Percentiles rank a stretch among this genome's conserved stretches.
These are phyloP conservation scores for Terebella lapidaria DNA, from an alignment of 2,888 invertebrate species.

Conservation along the genomic window DNA sequence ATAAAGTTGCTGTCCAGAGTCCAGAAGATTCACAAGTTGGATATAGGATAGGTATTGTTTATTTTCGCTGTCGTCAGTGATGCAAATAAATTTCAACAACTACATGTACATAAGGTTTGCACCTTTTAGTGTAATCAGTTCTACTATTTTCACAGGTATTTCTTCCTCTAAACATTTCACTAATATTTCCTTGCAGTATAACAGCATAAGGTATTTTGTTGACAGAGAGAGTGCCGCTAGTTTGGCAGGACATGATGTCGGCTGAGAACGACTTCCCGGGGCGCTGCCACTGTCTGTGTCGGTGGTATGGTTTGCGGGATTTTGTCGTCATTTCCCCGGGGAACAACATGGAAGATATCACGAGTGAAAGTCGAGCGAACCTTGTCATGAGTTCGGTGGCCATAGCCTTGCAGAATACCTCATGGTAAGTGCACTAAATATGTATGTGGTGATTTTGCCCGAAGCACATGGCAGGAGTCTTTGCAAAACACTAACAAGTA, in stretches of 20 bases:
- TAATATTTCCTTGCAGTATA: too few species aligned
- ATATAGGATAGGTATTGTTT: too few species aligned
- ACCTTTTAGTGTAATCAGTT: too few species aligned
- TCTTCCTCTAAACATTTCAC: too few species aligned
- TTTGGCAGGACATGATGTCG: slow-evolving; percentile 41
- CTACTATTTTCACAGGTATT: too few species aligned
- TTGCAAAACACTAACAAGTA: too few species aligned
- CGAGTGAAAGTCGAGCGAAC: slow-evolving; percentile 62
- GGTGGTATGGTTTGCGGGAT: slow-evolving; percentile 70
- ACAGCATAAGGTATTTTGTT: not conserved
- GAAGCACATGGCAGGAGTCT: too few species aligned
- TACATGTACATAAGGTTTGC: too few species aligned
- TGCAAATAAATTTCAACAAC: too few species aligned
- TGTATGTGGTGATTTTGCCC: not conserved
- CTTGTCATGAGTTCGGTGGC: slow-evolving; percentile 74
- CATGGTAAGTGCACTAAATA: slow-evolving; percentile 65
- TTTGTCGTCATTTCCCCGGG: slow-evolving; percentile 73
- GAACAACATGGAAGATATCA: slow-evolving; percentile 54
- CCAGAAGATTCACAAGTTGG: too few species aligned
- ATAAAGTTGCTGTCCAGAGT: too few species aligned
- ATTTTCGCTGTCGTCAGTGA: too few species aligned
- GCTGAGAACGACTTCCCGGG: slow-evolving; percentile 63
- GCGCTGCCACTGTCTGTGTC: slow-evolving; percentile 52
- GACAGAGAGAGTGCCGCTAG: slow-evolving; percentile 11
- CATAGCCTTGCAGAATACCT: slow-evolving; percentile 73